These are phyloP conservation scores for Seriola quinqueradiata DNA, from an alignment of 2,113 vertebrate species.

Conservation along the genomic window DNA sequence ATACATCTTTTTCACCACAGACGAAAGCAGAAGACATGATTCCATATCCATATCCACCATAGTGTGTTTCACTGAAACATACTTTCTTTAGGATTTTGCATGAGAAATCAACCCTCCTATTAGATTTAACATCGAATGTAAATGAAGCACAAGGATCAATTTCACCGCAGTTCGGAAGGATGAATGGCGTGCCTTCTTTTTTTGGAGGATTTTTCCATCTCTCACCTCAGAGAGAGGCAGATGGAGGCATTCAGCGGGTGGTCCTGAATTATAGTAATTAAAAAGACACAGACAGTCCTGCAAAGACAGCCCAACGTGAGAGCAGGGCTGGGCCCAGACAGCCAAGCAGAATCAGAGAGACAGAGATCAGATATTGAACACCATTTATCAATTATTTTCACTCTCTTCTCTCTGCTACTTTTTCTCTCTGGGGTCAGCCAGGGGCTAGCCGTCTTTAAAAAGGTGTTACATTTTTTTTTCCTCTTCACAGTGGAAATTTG, in stretches of 20 bases:
- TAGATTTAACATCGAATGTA: constrained; percentile 27
- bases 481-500: constrained; percentile 35
- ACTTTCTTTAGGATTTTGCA: constrained; percentile 29
- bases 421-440: constrained; percentile 7
- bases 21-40: constrained; percentile 20
- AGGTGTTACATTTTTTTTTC: constrained; percentile 21
- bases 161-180: constrained; percentile 16
- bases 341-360: background rate
- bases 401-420: background rate
- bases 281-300: constrained; percentile 58
- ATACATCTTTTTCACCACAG: constrained; percentile 1
- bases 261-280: constrained; percentile 68
- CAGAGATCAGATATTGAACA: constrained; percentile 38
- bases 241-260: constrained; percentile 60
- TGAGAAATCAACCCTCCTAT: constrained; percentile 9
- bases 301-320: constrained; percentile 19
- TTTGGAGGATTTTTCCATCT: constrained; percentile 30
- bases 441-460: constrained; percentile 22
- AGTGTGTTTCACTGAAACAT: constrained; percentile 23
- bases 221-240: constrained; percentile 64
- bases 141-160: constrained; percentile 26
- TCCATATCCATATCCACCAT: background rate
- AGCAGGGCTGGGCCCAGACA: constrained; percentile 16
- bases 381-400: constrained; percentile 50
- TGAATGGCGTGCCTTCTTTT: constrained; percentile 5